Percentiles rank a stretch among this genome's conserved stretches.
Evolutionary conservation across 2,113 vertebrate species (phyloP).

Genomic region (Archilochus colubris): DNA sequence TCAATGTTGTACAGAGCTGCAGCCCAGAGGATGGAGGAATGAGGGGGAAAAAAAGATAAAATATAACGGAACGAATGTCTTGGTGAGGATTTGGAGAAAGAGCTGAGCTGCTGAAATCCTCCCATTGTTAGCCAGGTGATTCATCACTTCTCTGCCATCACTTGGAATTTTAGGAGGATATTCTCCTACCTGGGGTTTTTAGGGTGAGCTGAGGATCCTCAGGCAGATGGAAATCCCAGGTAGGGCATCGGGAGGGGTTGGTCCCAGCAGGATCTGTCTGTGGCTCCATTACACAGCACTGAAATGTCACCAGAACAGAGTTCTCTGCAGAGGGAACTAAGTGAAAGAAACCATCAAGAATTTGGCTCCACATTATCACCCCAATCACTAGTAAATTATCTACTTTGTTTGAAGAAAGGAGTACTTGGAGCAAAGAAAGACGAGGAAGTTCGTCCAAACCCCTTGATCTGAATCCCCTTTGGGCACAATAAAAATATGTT

Average conservation of each 20-base stretch:
- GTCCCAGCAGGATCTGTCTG: neutral
- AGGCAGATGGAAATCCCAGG: neutral
- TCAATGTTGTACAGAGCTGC: neutral
- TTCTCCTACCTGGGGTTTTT: neutral
- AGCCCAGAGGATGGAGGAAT: neutral
- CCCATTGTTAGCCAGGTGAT: neutral
- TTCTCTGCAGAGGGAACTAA: neutral
- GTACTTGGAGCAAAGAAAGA: neutral
- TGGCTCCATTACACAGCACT: neutral
- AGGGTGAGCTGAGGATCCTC: neutral
- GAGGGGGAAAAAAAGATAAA: neutral
- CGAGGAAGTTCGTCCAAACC: slow-evolving; percentile 1
- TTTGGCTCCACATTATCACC: neutral
- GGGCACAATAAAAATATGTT: slow-evolving; percentile 8
- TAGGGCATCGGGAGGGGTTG: neutral
- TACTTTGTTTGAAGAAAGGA: slow-evolving; percentile 1
- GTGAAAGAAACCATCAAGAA: slow-evolving; percentile 24
- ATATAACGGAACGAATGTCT: neutral
- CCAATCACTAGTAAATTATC: slow-evolving; percentile 2
- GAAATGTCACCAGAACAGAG: neutral
- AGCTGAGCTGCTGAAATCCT: neutral
- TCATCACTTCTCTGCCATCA: neutral
- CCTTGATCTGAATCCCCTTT: slow-evolving; percentile 25
- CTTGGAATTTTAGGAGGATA: neutral
- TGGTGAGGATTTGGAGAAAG: neutral